phyloP scores from a whole-genome alignment of 1,140 invertebrate genomes.

The Drosophila yakuba region DNA sequence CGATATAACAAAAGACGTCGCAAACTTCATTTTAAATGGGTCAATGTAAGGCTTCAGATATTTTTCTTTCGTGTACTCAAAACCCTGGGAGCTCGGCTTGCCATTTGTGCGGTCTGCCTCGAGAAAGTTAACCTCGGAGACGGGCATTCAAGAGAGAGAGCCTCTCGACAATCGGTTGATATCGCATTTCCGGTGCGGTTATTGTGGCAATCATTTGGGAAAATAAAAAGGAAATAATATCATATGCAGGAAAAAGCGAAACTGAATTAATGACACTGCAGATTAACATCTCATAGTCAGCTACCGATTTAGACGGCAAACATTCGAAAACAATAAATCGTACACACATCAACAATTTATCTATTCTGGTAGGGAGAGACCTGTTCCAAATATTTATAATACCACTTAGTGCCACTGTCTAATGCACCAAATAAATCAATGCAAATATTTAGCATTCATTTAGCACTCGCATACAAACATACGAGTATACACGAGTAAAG shows the following conservation, averaged over 20 bases:
- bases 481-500: neutral
- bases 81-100: slow-evolving; percentile 53
- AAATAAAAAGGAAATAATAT: slow-evolving; percentile 6
- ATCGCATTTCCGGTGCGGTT: slow-evolving; percentile 77
- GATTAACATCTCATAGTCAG: slow-evolving; percentile 49
- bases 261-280: slow-evolving; percentile 48
- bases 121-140: slow-evolving; percentile 59
- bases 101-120: slow-evolving; percentile 57
- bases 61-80: slow-evolving; percentile 3
- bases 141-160: slow-evolving; percentile 5
- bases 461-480: slow-evolving; percentile 47
- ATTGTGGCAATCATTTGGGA: slow-evolving; percentile 58
- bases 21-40: neutral
- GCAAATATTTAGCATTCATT: slow-evolving; percentile 80
- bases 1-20: neutral
- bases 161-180: slow-evolving; percentile 44
- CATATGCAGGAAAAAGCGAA: slow-evolving; percentile 25
- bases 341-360: slow-evolving; percentile 35
- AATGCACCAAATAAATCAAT: slow-evolving; percentile 79
- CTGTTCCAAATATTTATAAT: slow-evolving; percentile 71
- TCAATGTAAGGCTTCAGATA: neutral
- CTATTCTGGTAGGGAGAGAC: slow-evolving; percentile 15
- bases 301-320: slow-evolving; percentile 46
- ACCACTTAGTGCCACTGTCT: slow-evolving; percentile 65
- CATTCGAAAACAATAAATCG: slow-evolving; percentile 41